These are phyloP conservation scores for Pogonognathellus flavescens DNA, from an alignment of 1,140 invertebrate genomes.

Conservation along the genomic window DNA sequence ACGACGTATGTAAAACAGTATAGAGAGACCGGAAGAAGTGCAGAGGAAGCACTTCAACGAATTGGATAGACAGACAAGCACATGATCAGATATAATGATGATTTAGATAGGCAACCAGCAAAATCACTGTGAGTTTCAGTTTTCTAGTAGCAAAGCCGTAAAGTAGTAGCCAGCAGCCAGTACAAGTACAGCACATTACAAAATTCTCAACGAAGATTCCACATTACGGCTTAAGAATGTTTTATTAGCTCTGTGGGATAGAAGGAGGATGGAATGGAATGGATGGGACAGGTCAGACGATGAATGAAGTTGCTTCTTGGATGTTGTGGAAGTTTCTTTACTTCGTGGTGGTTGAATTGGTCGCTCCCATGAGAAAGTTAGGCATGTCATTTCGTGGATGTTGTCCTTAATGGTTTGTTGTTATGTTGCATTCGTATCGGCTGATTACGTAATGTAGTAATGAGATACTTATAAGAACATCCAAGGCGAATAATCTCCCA, in stretches of 20 bases:
- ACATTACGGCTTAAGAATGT: not conserved
- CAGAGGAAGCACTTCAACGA: constrained; percentile 18
- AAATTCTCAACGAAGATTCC: constrained; percentile 19
- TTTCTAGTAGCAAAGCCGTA: too few relatives aligned
- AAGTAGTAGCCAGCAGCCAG: too few relatives aligned
- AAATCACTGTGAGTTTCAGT: not conserved
- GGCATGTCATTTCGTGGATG: not conserved
- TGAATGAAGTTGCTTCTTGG: not conserved
- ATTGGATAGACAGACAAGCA: constrained; percentile 10
- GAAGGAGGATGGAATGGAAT: not conserved
- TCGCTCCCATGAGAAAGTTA: constrained; percentile 43
- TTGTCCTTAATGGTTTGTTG: not conserved
- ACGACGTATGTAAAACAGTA: constrained; percentile 14
- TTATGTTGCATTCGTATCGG: not conserved
- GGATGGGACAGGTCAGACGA: constrained; percentile 1
- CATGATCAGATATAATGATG: constrained; percentile 20
- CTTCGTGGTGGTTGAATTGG: not conserved
- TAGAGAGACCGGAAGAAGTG: constrained; percentile 36
- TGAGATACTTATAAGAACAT: not conserved
- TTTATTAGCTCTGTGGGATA: not conserved
- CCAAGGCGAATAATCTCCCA: constrained; percentile 8
- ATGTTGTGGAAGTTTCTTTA: not conserved
- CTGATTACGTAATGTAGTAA: not conserved
- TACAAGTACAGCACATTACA: not conserved
- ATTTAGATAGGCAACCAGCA: constrained; percentile 24